phyloP scores from a whole-genome alignment of 2,113 vertebrate genomes.

The Andinoacara biseriatus region DNA sequence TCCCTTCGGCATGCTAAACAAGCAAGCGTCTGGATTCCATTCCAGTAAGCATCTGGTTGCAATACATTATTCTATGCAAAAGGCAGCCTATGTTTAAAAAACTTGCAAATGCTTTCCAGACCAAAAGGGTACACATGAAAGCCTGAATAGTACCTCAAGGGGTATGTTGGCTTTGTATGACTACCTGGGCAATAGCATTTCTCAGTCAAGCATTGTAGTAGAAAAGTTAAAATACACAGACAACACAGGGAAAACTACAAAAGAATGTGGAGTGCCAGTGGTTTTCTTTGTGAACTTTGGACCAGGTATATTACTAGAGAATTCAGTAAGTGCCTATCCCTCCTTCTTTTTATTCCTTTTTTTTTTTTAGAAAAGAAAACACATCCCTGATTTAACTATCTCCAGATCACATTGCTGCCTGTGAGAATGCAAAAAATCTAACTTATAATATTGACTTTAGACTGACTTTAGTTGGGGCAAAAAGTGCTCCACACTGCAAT shows the following conservation, averaged over 20 bases:
- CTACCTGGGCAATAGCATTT: conserved; percentile 34
- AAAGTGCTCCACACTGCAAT: background rate
- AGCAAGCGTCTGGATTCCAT: conserved; percentile 64
- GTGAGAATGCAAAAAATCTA: background rate
- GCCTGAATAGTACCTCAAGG: conserved; percentile 34
- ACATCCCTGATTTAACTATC: conserved; percentile 40
- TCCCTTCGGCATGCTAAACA: conserved; percentile 25
- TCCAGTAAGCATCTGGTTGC: conserved; percentile 62
- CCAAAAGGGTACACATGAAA: conserved; percentile 46
- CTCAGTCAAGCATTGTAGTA: background rate
- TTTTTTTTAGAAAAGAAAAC: conserved; percentile 40
- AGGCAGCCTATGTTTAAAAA: conserved; percentile 35
- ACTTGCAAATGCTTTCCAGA: conserved; percentile 62
- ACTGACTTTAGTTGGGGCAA: background rate
- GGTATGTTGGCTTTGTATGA: conserved; percentile 31
- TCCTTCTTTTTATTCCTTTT: background rate
- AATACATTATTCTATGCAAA: conserved; percentile 59
- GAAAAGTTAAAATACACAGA: conserved; percentile 37
- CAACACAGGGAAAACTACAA: conserved; percentile 42
- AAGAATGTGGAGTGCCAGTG: conserved; percentile 41
- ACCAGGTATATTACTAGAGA: conserved; percentile 63
- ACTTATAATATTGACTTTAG: conserved; percentile 34
- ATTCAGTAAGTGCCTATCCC: conserved; percentile 12
- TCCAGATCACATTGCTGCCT: conserved; percentile 40
- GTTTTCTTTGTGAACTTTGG: conserved; percentile 54